Base-by-base conservation (phyloP, 2,113 vertebrate species). In the Procavia capensis region DNA sequence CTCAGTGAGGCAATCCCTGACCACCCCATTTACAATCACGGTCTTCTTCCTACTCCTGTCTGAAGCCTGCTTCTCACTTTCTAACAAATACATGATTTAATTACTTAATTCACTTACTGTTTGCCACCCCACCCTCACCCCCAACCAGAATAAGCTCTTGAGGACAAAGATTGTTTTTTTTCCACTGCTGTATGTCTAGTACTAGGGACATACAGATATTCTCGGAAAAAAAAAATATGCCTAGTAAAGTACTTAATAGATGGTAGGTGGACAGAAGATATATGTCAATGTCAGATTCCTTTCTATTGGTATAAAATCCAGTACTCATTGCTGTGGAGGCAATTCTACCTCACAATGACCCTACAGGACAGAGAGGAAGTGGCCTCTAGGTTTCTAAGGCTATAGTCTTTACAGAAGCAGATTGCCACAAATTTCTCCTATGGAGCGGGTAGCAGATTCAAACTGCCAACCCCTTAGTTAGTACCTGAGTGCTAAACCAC, bases 101-200 rank as follows among this genome's bases (percentile, higher is more conserved):
- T 85, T 80, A 45, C 34, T 92, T 68, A 80, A 92, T 94, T 75
- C 79, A 41, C 31, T 86, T 64, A 80, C 25, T 93, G 34, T 92
- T n/a, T 90, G 24, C 72, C 68, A 68, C 86, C 36, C 16, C 64
- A 3, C 31, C 31, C 66, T 4, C 68, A 80, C 75, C 34, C 34
- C 79, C 13, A 9, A 74, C 45, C 34, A 95, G 75, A 94, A 61
- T 39, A 61, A 94, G 50, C 63, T 70, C 92, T 54, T 80, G 39
- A 83, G 45, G 34, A 82, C 34, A 91, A 34, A 22, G 41, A 59
- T 79, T 91, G 82, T 91, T 72, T 90, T 93, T 85, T 84, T 19
- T 36, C 87, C 11, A 75, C 36, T 59, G 25, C 0, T 29, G 47
- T 75, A 88, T 80, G 25, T 10, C 36, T 54, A 92, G 41, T 22